These are phyloP conservation scores for Nebria brevicollis DNA, from an alignment of 2,888 invertebrate species.

Conservation along the genomic window DNA sequence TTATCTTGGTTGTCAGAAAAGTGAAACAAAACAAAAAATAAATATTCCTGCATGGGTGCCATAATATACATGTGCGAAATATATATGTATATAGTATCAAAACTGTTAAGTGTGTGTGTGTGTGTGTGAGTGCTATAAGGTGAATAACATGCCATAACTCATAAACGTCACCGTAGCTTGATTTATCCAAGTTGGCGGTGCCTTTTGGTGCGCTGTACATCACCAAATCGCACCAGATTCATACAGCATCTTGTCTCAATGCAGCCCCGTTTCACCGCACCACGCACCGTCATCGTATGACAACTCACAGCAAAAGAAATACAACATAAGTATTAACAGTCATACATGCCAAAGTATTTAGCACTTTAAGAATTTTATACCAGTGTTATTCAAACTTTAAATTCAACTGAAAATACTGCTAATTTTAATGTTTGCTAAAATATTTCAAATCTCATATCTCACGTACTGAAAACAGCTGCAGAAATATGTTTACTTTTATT, in stretches of 20 bases:
- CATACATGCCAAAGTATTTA: conserved; percentile 5
- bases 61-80: background rate
- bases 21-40: background rate
- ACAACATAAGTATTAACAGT: background rate
- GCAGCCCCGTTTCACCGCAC: background rate
- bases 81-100: background rate
- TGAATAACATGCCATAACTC: conserved; percentile 43
- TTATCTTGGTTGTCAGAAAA: background rate
- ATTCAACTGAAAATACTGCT: background rate
- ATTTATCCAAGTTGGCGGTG: conserved; percentile 42
- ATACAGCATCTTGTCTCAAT: background rate
- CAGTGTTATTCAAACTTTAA: background rate
- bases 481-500: too few relatives aligned
- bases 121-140: conserved; percentile 29
- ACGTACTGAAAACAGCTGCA: too few relatives aligned
- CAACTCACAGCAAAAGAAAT: background rate
- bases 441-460: too few relatives aligned
- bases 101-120: background rate
- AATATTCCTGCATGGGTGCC: background rate
- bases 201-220: conserved; percentile 19
- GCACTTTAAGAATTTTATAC: background rate
- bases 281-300: background rate
- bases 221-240: background rate
- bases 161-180: conserved; percentile 37
- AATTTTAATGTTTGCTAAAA: too few relatives aligned